Conservation (phyloP, 2,113 vertebrate species). For the Vidua chalybeata region DNA sequence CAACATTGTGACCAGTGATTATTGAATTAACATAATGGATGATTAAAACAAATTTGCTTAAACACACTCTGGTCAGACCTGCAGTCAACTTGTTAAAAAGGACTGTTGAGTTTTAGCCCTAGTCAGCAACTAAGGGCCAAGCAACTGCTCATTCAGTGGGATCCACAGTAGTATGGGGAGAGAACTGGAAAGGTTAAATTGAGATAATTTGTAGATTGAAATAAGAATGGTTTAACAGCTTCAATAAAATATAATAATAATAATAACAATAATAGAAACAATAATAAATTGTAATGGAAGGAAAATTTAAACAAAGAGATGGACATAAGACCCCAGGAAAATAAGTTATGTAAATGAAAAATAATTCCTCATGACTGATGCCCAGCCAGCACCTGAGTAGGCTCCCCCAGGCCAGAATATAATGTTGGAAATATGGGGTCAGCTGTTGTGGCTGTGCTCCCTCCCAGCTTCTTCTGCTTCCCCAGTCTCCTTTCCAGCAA, state of each 20-base stretch:
- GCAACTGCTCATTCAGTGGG: neutral
- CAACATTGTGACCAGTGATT: neutral
- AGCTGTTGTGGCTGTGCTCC: neutral
- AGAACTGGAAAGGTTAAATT: neutral
- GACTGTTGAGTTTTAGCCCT: neutral
- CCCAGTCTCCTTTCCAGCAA: neutral
- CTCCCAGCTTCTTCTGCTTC: neutral
- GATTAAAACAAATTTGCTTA: neutral
- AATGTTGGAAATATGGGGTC: fast-evolving
- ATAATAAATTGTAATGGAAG: neutral
- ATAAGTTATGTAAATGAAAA: neutral
- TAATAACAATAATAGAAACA: neutral
- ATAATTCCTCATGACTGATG: neutral
- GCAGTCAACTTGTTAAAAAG: neutral
- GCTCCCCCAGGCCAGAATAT: neutral
- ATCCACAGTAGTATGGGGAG: too few relatives aligned
- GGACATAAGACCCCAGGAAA: neutral
- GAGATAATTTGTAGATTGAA: neutral
- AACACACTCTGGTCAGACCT: neutral
- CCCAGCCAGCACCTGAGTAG: neutral
- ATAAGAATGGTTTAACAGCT: neutral
- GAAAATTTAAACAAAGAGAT: neutral
- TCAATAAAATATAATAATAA: neutral
- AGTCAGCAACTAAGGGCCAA: neutral
- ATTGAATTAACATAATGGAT: neutral